Evolutionary conservation across 2,888 invertebrate species (phyloP), one percentile per base, ranked within the genome.

Genomic region (Digitonthophagus gazella): DNA sequence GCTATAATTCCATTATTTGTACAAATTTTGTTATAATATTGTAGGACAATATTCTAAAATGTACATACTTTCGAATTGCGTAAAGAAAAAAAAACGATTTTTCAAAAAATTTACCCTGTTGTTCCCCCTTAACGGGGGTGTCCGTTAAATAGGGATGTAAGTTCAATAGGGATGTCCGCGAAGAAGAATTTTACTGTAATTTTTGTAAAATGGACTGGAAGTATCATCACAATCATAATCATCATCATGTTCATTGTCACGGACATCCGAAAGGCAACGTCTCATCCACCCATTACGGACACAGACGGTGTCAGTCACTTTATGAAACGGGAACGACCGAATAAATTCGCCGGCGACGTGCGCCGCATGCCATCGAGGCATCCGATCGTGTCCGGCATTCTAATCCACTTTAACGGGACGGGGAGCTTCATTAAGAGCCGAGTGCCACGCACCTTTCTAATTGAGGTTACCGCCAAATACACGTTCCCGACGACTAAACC

Each of bases 221-320:
- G 28, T 8, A 44, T 44, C 28, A 44, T 44, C 28, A 3, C 11
- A 44, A 44, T 8, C 6, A 44, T 44, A 44, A 11, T 44, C 8
- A 44, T 44, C 6, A 44, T 44, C 1, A 44, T 44, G 28, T 44
- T 44, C 28, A 44, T 44, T 44, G 11, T 44, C 11, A 11, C 1
- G 28, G 28, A 44, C 11, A 44, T 44, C 2, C 1, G 3, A 44
- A 11, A 44, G 28, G 28, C 11, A 11, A 44, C 28, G n/a, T n/a
- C n/a, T n/a, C n/a, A 44, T 44, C 11, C 28, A 8, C 61, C 61
- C 15, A 68, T 68, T 68, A 65, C 55, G 65, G 58, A 68, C 61
- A 68, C 68, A 68, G 65, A 55, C 68, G 68, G 65, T 68, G 68
- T 68, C 67, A 69, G 67, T 67, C 70, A 70, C 67, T 70, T 70